A percentile compares a stretch with the other conserved stretches of the same genome.
Evolutionary conservation across 2,797 vertebrate species (phyloP).

Genomic region (Leptodactylus fallax): DNA sequence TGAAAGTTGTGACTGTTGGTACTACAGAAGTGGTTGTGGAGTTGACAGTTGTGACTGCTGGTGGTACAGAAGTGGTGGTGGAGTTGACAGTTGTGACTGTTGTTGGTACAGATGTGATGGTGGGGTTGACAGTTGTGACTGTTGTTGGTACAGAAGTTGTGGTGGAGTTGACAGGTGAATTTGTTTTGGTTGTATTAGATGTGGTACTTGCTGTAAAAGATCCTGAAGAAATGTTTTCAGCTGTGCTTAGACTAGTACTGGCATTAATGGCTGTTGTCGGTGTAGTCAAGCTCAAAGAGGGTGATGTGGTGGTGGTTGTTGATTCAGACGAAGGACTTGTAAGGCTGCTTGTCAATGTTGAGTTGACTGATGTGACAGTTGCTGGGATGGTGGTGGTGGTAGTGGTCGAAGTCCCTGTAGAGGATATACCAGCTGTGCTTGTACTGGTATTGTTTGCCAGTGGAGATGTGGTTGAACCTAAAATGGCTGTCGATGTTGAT

Average conservation of each 20-base stretch:
- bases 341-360: conserved; percentile 6
- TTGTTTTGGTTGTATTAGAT: neutral
- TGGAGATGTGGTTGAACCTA: neutral
- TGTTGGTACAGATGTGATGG: neutral
- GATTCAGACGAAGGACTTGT: neutral
- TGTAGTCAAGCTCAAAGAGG: neutral
- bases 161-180: too few species aligned
- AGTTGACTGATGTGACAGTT: neutral
- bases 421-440: neutral
- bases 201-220: neutral
- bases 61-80: neutral
- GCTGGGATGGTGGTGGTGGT: neutral
- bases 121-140: neutral
- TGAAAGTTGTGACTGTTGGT: neutral
- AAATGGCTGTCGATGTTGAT: neutral
- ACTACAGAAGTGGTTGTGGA: too few species aligned
- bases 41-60: too few species aligned
- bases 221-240: neutral
- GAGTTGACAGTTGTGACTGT: neutral
- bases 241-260: neutral
- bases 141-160: neutral
- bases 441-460: neutral
- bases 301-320: neutral
- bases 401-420: neutral
- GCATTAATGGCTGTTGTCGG: neutral